A percentile compares a stretch with the other conserved stretches of the same genome.
Conservation (phyloP, 1,140 invertebrate genomes). For the Cydia amplana region DNA sequence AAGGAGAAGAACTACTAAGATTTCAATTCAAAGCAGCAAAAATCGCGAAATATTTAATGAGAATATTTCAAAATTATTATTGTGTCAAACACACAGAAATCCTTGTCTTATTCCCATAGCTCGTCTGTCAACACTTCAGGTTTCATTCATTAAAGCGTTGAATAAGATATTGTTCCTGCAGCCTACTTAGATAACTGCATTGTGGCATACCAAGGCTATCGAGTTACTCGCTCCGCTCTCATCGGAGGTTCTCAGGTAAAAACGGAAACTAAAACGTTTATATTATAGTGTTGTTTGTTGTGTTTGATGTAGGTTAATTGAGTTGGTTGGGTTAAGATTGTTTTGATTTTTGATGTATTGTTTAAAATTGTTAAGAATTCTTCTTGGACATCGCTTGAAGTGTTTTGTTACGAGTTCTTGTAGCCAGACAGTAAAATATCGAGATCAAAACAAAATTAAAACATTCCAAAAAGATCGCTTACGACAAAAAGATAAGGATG, state of each 20-base stretch:
- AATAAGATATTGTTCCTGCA: conserved; percentile 51
- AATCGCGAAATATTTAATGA: too few species aligned
- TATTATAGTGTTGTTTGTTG: conserved; percentile 7
- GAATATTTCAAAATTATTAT: too few species aligned
- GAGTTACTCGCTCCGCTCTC: conserved; percentile 46
- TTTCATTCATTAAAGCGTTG: conserved; percentile 42
- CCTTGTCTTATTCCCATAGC: conserved; percentile 2
- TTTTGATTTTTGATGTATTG: not conserved
- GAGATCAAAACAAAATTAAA: conserved; percentile 19
- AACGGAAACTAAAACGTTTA: conserved; percentile 27
- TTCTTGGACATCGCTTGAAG: not conserved
- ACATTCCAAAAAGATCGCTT: conserved; percentile 25
- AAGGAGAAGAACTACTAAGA: too few species aligned
- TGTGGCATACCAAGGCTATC: conserved; percentile 48
- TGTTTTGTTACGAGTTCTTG: not conserved
- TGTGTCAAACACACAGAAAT: too few species aligned
- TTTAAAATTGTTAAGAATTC: not conserved
- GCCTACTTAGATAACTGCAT: conserved; percentile 52
- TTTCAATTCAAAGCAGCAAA: too few species aligned
- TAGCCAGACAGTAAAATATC: conserved; percentile 1
- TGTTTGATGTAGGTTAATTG: conserved; percentile 22
- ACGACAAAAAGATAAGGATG: conserved; percentile 32
- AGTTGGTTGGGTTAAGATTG: conserved; percentile 15
- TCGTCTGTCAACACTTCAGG: conserved; percentile 22
- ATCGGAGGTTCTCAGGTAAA: conserved; percentile 32